phyloP scores from a whole-genome alignment of 2,888 invertebrate genomes.

The Chymomyza caudatula region DNA sequence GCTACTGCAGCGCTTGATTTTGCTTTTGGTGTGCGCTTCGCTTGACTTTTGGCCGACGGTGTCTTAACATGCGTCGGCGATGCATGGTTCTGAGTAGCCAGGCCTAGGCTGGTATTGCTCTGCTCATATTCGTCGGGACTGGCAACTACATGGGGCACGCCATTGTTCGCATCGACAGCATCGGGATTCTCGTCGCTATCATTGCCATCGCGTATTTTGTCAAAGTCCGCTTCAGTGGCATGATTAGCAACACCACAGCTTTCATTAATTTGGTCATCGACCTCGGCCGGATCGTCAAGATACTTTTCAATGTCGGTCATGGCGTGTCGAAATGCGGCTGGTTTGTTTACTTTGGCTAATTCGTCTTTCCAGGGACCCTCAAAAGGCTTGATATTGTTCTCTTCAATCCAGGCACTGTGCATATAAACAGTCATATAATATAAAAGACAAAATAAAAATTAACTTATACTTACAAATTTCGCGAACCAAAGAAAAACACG shows the following conservation, averaged over 20 bases:
- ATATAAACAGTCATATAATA: background rate
- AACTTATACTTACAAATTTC: slow-evolving; percentile 89
- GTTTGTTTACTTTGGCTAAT: slow-evolving; percentile 86
- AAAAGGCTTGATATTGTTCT: slow-evolving; percentile 89
- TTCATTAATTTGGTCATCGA: slow-evolving; percentile 72
- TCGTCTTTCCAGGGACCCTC: slow-evolving; percentile 86
- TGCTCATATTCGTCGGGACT: slow-evolving; percentile 55
- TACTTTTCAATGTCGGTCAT: slow-evolving; percentile 88
- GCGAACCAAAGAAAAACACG: slow-evolving; percentile 96
- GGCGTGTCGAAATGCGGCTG: slow-evolving; percentile 87
- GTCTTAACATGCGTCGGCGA: slow-evolving; percentile 8
- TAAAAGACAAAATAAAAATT: background rate
- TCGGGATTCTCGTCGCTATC: slow-evolving; percentile 64
- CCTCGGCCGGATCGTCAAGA: slow-evolving; percentile 82
- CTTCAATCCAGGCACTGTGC: slow-evolving; percentile 92
- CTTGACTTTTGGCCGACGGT: slow-evolving; percentile 42
- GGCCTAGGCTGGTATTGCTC: slow-evolving; percentile 11
- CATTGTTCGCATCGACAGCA: slow-evolving; percentile 48
- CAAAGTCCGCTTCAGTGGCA: slow-evolving; percentile 85
- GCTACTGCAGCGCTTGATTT: slow-evolving; percentile 62
- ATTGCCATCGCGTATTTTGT: slow-evolving; percentile 82
- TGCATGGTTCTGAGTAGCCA: slow-evolving; percentile 46
- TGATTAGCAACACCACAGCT: slow-evolving; percentile 67
- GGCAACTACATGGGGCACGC: slow-evolving; percentile 58
- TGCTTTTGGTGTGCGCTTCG: slow-evolving; percentile 72